Evolutionary conservation across 2,113 vertebrate genomes (phyloP).

Genomic region (Thamnophis sirtalis): DNA sequence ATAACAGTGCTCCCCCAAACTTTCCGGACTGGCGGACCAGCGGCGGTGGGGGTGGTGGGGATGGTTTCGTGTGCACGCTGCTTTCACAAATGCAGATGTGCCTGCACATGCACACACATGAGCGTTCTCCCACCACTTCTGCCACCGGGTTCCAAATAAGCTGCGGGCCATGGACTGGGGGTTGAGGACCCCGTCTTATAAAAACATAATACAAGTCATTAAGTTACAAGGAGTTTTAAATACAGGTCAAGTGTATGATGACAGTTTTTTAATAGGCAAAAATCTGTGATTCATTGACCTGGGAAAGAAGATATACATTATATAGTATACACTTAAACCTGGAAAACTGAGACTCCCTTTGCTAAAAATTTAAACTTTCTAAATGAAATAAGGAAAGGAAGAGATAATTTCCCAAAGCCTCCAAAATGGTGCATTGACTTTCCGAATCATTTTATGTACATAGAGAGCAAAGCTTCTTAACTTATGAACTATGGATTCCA

Average conservation of each 20-base stretch:
- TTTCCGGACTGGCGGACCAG: not conserved
- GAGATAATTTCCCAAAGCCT: not conserved
- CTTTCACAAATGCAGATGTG: not conserved
- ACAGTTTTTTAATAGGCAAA: not conserved
- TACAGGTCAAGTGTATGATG: not conserved
- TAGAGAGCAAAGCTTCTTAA: not conserved
- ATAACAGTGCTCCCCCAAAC: not conserved
- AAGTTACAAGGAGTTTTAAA: not conserved
- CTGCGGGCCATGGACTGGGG: not conserved
- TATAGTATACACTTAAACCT: not conserved
- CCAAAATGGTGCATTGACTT: not conserved
- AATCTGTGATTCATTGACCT: not conserved
- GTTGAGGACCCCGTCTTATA: not conserved
- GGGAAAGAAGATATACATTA: not conserved
- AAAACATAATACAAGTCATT: not conserved
- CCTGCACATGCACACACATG: no score
- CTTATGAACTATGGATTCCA: not conserved
- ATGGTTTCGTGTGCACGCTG: not conserved
- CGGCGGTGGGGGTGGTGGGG: not conserved
- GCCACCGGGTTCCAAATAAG: not conserved
- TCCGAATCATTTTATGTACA: not conserved
- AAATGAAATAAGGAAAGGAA: not conserved
- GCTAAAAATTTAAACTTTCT: not conserved
- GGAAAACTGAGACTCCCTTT: not conserved
- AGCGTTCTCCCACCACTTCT: not conserved